These are phyloP conservation scores for Gallinago nigripennis DNA, from an alignment of 2,797 vertebrate genomes.

Conservation along the genomic window DNA sequence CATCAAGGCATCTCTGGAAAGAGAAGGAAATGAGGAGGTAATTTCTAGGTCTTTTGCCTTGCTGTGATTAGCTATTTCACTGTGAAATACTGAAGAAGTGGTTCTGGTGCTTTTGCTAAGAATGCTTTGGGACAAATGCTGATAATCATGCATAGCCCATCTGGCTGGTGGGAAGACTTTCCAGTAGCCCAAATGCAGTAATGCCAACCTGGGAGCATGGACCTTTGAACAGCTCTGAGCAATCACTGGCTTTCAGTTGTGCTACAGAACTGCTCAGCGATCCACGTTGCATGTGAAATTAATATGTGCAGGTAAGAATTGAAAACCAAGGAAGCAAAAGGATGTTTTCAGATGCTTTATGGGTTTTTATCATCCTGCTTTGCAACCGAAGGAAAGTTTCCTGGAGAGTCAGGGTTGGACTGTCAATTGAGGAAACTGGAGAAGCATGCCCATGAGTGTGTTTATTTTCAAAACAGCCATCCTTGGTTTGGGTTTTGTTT, in stretches of 20 bases:
- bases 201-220: not conserved
- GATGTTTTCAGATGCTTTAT: not conserved
- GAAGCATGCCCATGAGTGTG: rapidly evolving
- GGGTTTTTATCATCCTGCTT: not conserved
- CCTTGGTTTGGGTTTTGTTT: not conserved
- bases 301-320: not conserved
- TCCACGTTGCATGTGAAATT: not conserved
- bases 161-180: not conserved
- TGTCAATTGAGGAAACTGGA: not conserved
- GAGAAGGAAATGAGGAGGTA: not conserved
- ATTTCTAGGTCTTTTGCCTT: not conserved
- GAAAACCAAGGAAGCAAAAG: not conserved
- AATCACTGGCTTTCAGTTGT: not conserved
- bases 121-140: not conserved
- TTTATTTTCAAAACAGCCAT: not conserved
- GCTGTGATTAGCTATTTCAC: not conserved
- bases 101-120: not conserved
- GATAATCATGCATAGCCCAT: not conserved
- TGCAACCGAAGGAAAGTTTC: not conserved
- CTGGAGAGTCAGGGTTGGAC: not conserved
- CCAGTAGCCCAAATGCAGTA: not conserved
- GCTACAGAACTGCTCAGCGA: not conserved
- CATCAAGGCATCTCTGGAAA: not conserved
- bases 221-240: not conserved
- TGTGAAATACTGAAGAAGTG: not conserved